Percentiles rank a stretch among this genome's conserved stretches.
phyloP scores from a whole-genome alignment of 2,888 invertebrate species.

The Gymnosoma rotundatum region DNA sequence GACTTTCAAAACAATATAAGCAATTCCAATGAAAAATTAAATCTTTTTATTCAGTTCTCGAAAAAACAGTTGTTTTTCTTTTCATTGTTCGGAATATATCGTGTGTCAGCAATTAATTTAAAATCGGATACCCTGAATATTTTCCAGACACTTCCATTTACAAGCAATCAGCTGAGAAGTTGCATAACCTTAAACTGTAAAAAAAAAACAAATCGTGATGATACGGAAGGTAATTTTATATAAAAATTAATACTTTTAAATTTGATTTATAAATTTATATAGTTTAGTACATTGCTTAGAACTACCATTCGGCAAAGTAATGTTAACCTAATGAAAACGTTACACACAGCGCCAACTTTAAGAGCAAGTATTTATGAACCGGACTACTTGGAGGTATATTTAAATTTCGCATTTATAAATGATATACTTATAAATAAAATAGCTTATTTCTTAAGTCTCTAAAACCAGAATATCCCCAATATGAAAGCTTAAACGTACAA shows the following conservation, averaged over 20 bases:
- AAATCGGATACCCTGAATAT: too few species aligned
- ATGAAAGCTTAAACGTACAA: slow-evolving; percentile 89
- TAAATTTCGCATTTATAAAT: neutral
- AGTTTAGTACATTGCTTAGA: slow-evolving; percentile 46
- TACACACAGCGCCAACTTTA: neutral
- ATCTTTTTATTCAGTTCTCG: too few species aligned
- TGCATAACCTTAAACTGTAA: slow-evolving; percentile 41
- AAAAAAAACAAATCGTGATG: slow-evolving; percentile 39
- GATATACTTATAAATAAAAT: neutral
- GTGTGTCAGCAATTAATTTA: too few species aligned
- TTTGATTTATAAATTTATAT: neutral
- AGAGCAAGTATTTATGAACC: slow-evolving; percentile 85
- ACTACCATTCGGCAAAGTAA: slow-evolving; percentile 4
- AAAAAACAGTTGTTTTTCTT: too few species aligned
- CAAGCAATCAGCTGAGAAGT: slow-evolving; percentile 19
- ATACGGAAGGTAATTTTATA: slow-evolving; percentile 58
- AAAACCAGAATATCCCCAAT: slow-evolving; percentile 86
- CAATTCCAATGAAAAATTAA: too few species aligned
- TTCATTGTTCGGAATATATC: too few species aligned
- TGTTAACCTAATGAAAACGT: neutral
- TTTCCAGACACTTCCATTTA: neutral
- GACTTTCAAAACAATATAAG: too few species aligned
- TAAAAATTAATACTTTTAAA: neutral
- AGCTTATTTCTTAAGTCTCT: slow-evolving; percentile 76
- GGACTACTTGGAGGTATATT: slow-evolving; percentile 88